phyloP scores from a whole-genome alignment of 2,113 vertebrate genomes.

The Alectura lathami region DNA sequence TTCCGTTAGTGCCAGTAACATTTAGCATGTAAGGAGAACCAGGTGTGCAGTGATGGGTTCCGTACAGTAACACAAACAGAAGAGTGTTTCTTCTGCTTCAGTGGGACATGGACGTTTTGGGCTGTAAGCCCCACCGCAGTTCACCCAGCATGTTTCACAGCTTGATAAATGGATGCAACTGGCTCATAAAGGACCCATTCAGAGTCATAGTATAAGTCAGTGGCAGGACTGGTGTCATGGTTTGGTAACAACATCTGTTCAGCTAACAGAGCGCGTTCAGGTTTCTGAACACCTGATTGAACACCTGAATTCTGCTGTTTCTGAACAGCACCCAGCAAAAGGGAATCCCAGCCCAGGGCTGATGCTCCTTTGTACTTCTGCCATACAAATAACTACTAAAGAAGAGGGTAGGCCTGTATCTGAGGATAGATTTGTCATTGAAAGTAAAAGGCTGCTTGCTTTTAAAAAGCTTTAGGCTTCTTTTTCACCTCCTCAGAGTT shows the following conservation, averaged over 20 bases:
- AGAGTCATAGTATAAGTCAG: background rate
- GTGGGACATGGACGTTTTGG: background rate
- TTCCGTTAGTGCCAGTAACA: background rate
- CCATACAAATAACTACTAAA: background rate
- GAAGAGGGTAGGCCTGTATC: background rate
- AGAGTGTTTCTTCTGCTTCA: background rate
- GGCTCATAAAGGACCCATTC: slow-evolving; percentile 23
- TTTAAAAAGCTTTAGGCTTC: background rate
- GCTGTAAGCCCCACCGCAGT: background rate
- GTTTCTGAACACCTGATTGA: background rate
- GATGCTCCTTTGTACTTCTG: background rate
- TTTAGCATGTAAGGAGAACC: slow-evolving; percentile 5
- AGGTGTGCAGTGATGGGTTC: slow-evolving; percentile 6
- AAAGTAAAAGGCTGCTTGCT: background rate
- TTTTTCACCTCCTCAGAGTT: background rate
- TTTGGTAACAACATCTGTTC: background rate
- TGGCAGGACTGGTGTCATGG: background rate
- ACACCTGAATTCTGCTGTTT: too few species aligned
- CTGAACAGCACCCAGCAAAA: background rate
- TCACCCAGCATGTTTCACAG: slow-evolving; percentile 10
- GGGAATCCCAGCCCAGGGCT: background rate
- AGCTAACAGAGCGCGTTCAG: background rate
- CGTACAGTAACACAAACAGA: background rate
- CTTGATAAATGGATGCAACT: background rate
- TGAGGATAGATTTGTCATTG: background rate